phyloP scores from a whole-genome alignment of 2,113 vertebrate species.

The Motacilla alba region DNA sequence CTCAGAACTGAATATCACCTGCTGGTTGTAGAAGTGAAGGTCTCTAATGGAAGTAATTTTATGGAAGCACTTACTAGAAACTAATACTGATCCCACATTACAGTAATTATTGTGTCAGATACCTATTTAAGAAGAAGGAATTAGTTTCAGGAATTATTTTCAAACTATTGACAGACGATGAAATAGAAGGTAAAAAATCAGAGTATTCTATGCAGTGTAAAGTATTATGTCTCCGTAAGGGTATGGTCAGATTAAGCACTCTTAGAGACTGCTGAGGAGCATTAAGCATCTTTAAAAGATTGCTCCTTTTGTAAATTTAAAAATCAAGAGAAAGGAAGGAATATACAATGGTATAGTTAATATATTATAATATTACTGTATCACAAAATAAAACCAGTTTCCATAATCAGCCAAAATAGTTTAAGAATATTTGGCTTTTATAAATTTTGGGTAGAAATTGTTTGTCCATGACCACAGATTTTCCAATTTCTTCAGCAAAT shows the following conservation, averaged over 20 bases:
- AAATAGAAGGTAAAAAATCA: neutral
- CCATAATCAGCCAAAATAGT: neutral
- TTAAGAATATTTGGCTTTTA: neutral
- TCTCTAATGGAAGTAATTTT: slow-evolving; percentile 34
- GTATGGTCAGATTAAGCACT: neutral
- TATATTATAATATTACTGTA: neutral
- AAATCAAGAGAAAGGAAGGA: neutral
- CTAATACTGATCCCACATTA: neutral
- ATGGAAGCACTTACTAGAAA: slow-evolving; percentile 3
- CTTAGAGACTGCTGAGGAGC: neutral
- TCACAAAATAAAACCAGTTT: neutral
- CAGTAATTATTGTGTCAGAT: slow-evolving; percentile 38
- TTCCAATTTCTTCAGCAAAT: neutral
- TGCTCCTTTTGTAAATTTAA: neutral
- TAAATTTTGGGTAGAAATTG: neutral
- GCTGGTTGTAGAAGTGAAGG: slow-evolving; percentile 45
- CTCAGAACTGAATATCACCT: slow-evolving; percentile 43
- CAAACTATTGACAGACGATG: neutral
- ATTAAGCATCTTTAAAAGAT: neutral
- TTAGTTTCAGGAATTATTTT: neutral
- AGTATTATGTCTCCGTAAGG: neutral
- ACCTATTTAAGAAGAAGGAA: slow-evolving; percentile 1
- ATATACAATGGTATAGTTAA: neutral
- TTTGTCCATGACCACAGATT: neutral
- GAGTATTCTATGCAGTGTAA: neutral